These are phyloP conservation scores for Portunus trituberculatus DNA, from an alignment of 1,140 invertebrate genomes.

Conservation along the genomic window DNA sequence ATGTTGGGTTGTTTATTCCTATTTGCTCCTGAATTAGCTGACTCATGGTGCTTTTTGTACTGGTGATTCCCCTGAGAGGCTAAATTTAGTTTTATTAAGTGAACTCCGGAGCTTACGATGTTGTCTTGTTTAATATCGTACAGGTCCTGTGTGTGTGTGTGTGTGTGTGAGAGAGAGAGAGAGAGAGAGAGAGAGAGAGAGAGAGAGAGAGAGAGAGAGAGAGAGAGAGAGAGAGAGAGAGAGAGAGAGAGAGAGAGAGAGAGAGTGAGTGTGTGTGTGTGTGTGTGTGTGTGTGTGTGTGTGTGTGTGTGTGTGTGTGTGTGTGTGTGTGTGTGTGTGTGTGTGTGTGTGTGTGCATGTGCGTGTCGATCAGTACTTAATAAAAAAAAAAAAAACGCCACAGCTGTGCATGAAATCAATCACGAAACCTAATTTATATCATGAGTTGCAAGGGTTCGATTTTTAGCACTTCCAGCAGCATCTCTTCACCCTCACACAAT, in stretches of 20 bases:
- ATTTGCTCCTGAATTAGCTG: no score
- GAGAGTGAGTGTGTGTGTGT: not conserved
- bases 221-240: no score
- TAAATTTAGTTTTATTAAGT: no score
- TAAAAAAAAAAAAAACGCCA: no score
- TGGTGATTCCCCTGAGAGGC: no score
- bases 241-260: no score
- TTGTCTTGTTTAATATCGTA: not conserved
- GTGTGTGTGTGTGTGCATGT: constrained; percentile 1
- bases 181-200: no score
- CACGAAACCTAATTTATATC: not conserved
- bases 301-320: not conserved
- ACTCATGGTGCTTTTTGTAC: no score
- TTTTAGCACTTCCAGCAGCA: not conserved
- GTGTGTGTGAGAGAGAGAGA: not conserved
- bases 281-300: not conserved
- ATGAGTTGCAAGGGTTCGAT: not conserved
- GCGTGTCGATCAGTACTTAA: not conserved
- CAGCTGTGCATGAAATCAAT: constrained; percentile 13
- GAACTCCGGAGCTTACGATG: not conserved
- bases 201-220: no score
- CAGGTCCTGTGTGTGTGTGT: not conserved
- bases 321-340: constrained; percentile 3
- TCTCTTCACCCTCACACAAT: not conserved
- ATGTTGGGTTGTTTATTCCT: no score